Evolutionary conservation across 2,113 vertebrate genomes (phyloP).

Genomic region (Ailuropoda melanoleuca): DNA sequence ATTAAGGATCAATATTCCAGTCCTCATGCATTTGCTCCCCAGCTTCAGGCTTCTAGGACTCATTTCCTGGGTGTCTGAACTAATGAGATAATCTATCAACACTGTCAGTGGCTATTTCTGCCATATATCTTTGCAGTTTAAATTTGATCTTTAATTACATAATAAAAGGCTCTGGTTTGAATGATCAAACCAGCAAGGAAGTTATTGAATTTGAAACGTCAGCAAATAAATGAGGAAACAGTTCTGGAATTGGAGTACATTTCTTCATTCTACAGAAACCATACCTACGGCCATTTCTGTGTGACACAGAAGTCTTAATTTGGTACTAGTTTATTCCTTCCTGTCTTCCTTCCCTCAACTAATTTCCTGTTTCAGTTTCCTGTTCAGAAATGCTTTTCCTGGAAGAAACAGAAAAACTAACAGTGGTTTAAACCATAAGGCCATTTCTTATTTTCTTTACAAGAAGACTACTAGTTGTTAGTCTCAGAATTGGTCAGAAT

Average conservation of each 20-base stretch:
- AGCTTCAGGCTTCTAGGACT: not conserved
- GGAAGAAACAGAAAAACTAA: not conserved
- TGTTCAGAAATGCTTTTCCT: not conserved
- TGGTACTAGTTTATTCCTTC: not conserved
- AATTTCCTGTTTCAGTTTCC: not conserved
- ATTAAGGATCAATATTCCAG: not conserved
- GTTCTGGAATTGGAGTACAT: not conserved
- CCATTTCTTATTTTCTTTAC: not conserved
- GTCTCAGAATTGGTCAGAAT: not conserved
- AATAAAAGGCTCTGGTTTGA: not conserved
- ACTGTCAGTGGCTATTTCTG: not conserved
- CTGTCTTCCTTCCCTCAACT: not conserved
- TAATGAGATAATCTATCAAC: not conserved
- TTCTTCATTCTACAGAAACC: not conserved
- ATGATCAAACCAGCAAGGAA: not conserved
- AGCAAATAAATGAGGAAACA: not conserved
- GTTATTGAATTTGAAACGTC: not conserved
- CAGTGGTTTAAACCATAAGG: not conserved
- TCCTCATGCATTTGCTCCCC: not conserved
- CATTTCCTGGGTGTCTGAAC: not conserved
- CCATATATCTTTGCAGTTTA: not conserved
- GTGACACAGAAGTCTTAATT: not conserved
- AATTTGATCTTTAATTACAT: slow-evolving; percentile 26
- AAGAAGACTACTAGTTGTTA: not conserved
- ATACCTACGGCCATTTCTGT: not conserved